phyloP scores from a whole-genome alignment of 2,888 invertebrate genomes.

The Agrotis exclamationis region DNA sequence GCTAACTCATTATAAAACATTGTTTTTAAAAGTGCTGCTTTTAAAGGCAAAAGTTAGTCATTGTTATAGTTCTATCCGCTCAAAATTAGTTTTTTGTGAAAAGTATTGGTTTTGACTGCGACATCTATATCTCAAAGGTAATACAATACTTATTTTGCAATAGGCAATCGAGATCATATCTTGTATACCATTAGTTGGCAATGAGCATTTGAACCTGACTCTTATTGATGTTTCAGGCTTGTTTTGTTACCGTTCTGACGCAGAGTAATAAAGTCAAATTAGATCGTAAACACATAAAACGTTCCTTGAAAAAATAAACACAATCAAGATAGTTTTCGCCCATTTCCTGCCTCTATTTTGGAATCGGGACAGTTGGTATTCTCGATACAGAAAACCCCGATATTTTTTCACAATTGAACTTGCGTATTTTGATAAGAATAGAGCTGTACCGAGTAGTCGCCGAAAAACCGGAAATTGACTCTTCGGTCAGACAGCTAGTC shows the following conservation, averaged over 20 bases:
- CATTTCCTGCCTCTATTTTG: conserved; percentile 40
- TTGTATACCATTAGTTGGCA: conserved; percentile 33
- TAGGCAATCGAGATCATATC: conserved; percentile 27
- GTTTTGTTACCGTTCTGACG: conserved; percentile 29
- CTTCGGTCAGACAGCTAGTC: too few species aligned
- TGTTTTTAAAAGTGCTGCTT: too few species aligned
- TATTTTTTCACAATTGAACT: background rate
- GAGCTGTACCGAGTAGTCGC: too few species aligned
- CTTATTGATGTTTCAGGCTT: conserved; percentile 14
- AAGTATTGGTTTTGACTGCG: too few species aligned
- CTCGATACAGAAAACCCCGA: background rate
- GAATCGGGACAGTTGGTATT: conserved; percentile 15
- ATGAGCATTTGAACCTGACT: conserved; percentile 26
- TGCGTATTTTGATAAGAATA: background rate
- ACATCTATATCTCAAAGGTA: conserved; percentile 48
- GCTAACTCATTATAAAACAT: too few species aligned
- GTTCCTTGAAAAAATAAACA: conserved; percentile 44
- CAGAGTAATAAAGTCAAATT: conserved; percentile 39
- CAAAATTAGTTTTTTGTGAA: too few species aligned
- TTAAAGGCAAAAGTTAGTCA: too few species aligned
- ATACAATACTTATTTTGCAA: conserved; percentile 50
- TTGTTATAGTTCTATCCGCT: too few species aligned
- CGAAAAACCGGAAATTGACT: too few species aligned
- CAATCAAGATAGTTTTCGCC: conserved; percentile 22
- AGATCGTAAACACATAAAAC: conserved; percentile 32